Evolutionary conservation across 2,113 vertebrate species (phyloP).

Genomic region (Mohoua ochrocephala): DNA sequence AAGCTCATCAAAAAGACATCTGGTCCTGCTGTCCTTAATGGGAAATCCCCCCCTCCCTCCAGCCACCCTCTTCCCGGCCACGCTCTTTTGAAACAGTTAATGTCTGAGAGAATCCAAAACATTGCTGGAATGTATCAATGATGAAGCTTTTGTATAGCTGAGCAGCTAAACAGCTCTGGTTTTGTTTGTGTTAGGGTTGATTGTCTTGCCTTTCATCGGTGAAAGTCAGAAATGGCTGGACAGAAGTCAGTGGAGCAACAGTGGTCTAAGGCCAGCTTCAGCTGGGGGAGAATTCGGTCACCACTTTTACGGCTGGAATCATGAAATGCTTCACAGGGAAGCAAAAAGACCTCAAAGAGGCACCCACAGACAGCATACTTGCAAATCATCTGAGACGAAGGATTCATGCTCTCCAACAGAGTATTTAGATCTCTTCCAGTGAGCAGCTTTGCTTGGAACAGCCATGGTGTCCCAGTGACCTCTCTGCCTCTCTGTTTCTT

Average conservation of each 20-base stretch:
- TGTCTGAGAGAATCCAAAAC: slow-evolving; percentile 44
- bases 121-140: slow-evolving; percentile 48
- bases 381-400: background rate
- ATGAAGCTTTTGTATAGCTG: slow-evolving; percentile 15
- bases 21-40: slow-evolving; percentile 34
- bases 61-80: slow-evolving; percentile 14
- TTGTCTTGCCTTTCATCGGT: background rate
- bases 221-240: slow-evolving; percentile 1
- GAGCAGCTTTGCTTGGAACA: background rate
- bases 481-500: background rate
- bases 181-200: slow-evolving; percentile 40
- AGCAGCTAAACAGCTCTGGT: slow-evolving; percentile 22
- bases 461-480: background rate
- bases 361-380: background rate
- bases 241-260: background rate
- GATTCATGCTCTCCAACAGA: background rate
- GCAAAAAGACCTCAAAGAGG: background rate
- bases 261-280: background rate
- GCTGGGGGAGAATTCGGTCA: background rate
- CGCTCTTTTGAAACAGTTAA: slow-evolving; percentile 46
- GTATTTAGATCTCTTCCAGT: background rate
- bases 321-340: background rate
- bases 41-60: background rate
- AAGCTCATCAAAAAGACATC: slow-evolving; percentile 50
- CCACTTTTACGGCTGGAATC: background rate